Percentiles rank a stretch among this genome's conserved stretches.
These are phyloP conservation scores for Hydrotaea cyrtoneurina DNA, from an alignment of 2,888 invertebrate genomes.

Conservation along the genomic window DNA sequence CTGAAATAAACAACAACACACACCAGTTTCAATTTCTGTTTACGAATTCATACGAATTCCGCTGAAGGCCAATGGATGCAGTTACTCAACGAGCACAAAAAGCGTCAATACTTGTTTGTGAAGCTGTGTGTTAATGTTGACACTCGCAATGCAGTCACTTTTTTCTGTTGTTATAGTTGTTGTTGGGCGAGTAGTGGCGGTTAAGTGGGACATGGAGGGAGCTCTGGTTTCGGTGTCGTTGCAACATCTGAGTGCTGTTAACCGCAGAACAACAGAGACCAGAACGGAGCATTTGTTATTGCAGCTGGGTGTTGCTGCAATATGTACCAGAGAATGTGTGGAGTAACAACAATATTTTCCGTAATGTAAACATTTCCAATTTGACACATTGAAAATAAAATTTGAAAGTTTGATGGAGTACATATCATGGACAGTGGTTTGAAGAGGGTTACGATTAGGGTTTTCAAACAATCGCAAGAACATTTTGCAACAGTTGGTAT, in stretches of 20 bases:
- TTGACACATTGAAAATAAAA: slow-evolving; percentile 11
- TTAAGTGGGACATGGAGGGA: not conserved
- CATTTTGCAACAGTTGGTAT: no score
- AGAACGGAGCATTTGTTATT: slow-evolving; percentile 34
- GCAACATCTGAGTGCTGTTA: slow-evolving; percentile 21
- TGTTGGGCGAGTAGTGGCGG: not conserved
- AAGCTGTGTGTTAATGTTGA: slow-evolving; percentile 14
- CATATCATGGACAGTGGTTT: not conserved
- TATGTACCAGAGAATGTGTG: not conserved
- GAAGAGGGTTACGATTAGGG: no score
- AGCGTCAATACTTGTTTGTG: slow-evolving; percentile 10
- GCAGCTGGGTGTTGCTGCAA: slow-evolving; percentile 22
- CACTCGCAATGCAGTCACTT: slow-evolving; percentile 28
- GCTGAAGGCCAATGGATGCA: slow-evolving; percentile 53
- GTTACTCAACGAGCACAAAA: slow-evolving; percentile 4
- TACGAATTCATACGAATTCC: slow-evolving; percentile 11
- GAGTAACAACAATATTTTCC: slow-evolving; percentile 7
- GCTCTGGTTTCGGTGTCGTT: not conserved
- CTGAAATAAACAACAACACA: no score
- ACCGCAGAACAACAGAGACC: not conserved
- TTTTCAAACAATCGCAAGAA: no score
- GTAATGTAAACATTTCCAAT: slow-evolving; percentile 21
- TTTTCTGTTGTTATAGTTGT: no score
- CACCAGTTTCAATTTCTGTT: slow-evolving; percentile 22
- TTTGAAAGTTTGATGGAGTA: not conserved